Base-by-base conservation (phyloP, 2,888 invertebrate species). In the Phragmatobia fuliginosa region DNA sequence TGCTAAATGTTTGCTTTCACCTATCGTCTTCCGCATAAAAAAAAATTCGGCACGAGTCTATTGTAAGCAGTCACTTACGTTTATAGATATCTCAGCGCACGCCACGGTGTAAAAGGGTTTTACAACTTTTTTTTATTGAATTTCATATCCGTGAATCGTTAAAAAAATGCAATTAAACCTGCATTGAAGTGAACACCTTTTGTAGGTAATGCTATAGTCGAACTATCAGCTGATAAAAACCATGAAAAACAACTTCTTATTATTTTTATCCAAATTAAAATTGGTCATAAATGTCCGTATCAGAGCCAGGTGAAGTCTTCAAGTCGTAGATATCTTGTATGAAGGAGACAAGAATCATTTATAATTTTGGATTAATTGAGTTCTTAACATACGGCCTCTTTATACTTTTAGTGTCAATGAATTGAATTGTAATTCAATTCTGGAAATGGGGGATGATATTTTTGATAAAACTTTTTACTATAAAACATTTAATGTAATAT, bases 21-120 rank as follows among this genome's bases (percentile, higher is more conserved):
- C 86, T 78, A 82, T 85, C 89, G 88, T 94, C 94, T 94, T 94
- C 93, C 93, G 92, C 77, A 79, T 85, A 80, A 68, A 86, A 91
- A 93, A 94, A 94, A 92, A 87, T 41, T 87, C 84, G 91, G 93
- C 95, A 94, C 94, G 94, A 91, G 94, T 88, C 88, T 88, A 85
- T 86, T 88, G 85, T 84, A 70, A 67, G 67, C 69, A 72, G 73
- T 83, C 84, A 84, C 84, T 88, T 85, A 87, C 81, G 66, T 75
- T 81, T 79, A 78, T 75, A 84, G 80, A 83, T 69, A 67, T 78
- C 76, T 82, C 82, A 84, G 83, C 87, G 84, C 86, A 86, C 82
- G 86, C 82, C 81, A 76, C 82, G 85, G 79, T 84, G 83, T 83
- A 75, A 79, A 80, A 83, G 76, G 73, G 73, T 74, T 75, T 75